Percentiles rank a stretch among this genome's conserved stretches.
These are phyloP conservation scores for Nymphalis c-album DNA, from an alignment of 2,888 invertebrate genomes.

Conservation along the genomic window DNA sequence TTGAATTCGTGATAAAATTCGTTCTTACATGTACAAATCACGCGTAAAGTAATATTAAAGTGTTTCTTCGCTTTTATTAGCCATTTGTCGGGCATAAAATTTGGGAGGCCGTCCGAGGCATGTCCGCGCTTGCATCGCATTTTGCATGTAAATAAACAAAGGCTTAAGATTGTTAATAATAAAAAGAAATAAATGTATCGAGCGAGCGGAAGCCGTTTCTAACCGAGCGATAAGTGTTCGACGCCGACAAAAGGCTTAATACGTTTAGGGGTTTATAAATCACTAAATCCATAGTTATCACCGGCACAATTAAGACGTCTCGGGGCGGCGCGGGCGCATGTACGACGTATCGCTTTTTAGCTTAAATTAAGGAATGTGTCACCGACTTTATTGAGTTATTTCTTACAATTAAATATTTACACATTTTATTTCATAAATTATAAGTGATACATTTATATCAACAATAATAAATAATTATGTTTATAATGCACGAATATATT, in stretches of 20 bases:
- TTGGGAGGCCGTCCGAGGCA: conserved; percentile 16
- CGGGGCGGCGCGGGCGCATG: conserved; percentile 40
- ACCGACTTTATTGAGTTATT: conserved; percentile 38
- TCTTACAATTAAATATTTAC: conserved; percentile 25
- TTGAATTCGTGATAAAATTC: conserved; percentile 12
- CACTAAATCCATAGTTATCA: conserved; percentile 66
- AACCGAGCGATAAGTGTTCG: conserved; percentile 62
- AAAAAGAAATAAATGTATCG: conserved; percentile 48
- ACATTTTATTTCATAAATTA: background rate
- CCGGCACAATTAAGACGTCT: conserved; percentile 75
- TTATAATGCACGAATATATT: too few species aligned
- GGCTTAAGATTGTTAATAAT: conserved; percentile 31
- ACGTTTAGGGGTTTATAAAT: conserved; percentile 75
- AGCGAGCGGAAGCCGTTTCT: conserved; percentile 67
- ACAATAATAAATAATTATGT: too few species aligned
- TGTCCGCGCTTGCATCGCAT: conserved; percentile 20
- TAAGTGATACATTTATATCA: too few species aligned
- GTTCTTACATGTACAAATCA: conserved; percentile 22
- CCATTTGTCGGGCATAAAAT: conserved; percentile 39
- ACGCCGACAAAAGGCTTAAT: conserved; percentile 76
- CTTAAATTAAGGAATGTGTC: conserved; percentile 48
- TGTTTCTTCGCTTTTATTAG: conserved; percentile 29
- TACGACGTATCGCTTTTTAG: conserved; percentile 31
- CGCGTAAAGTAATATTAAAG: conserved; percentile 19
- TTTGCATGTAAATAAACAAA: conserved; percentile 45